phyloP scores from a whole-genome alignment of 2,113 vertebrate species.

The Collichthys lucidus region DNA sequence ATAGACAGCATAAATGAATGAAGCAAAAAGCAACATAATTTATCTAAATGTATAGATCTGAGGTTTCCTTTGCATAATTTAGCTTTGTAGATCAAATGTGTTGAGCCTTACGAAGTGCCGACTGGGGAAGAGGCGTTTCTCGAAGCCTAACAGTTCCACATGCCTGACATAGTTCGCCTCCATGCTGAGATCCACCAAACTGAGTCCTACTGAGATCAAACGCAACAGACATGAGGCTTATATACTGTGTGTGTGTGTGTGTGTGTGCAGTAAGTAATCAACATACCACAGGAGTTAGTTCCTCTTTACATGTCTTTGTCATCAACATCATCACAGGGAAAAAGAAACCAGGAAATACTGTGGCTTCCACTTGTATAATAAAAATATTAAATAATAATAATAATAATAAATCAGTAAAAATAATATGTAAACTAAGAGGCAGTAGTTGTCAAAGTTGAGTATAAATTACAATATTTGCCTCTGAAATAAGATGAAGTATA shows the following conservation, averaged over 20 bases:
- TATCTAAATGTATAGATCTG: not conserved
- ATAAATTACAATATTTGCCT: not conserved
- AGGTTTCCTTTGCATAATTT: not conserved
- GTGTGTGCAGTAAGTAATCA: slow-evolving; percentile 1
- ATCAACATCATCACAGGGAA: not conserved
- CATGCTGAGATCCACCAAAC: slow-evolving; percentile 45
- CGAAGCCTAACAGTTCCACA: slow-evolving; percentile 93
- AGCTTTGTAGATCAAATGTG: not conserved
- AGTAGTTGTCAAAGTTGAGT: not conserved
- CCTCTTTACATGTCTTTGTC: slow-evolving; percentile 48
- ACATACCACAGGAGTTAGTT: not conserved
- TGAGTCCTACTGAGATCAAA: not conserved
- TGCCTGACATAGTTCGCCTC: slow-evolving; percentile 87
- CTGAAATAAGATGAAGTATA: not conserved
- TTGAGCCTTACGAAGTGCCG: slow-evolving; percentile 92
- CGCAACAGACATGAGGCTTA: not conserved
- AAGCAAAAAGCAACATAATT: too few relatives aligned
- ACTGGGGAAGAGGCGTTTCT: slow-evolving; percentile 93
- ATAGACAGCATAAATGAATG: not conserved
- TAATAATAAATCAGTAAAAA: not conserved
- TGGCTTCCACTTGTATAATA: not conserved
- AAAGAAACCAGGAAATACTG: slow-evolving; percentile 1
- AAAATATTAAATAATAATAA: not conserved
- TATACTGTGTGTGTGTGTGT: slow-evolving; percentile 19
- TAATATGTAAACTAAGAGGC: not conserved